A percentile compares a stretch with the other conserved stretches of the same genome.
These are phyloP conservation scores for Agrilus mali DNA, from an alignment of 2,888 invertebrate genomes.

Conservation along the genomic window DNA sequence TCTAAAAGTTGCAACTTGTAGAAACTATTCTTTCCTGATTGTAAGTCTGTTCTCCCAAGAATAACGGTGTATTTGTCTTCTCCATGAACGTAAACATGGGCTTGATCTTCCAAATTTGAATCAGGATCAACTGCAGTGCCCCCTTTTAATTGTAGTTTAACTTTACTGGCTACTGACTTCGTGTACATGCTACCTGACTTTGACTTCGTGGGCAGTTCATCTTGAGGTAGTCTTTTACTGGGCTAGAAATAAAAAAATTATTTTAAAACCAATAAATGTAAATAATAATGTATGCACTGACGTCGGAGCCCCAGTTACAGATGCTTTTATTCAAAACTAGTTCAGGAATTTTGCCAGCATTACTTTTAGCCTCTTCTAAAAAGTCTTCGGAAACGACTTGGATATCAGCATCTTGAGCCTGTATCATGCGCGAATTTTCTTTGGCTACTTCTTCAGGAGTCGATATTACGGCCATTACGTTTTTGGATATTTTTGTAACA, in stretches of 20 bases:
- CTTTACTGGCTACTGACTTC: constrained; percentile 42
- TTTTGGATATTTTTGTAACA: constrained; percentile 46
- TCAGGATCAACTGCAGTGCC: constrained; percentile 92
- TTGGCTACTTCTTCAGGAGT: constrained; percentile 54
- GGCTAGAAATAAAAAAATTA: constrained; percentile 35
- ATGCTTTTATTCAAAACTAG: constrained; percentile 61
- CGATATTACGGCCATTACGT: constrained; percentile 65
- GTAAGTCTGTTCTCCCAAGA: constrained; percentile 75
- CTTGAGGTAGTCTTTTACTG: constrained; percentile 24
- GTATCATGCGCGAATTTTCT: constrained; percentile 48
- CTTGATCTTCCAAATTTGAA: constrained; percentile 60
- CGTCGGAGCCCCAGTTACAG: constrained; percentile 75
- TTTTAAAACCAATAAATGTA: not conserved
- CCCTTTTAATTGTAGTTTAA: constrained; percentile 59
- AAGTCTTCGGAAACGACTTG: constrained; percentile 73
- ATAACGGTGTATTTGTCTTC: constrained; percentile 62
- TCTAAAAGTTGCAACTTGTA: constrained; percentile 90
- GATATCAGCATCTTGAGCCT: constrained; percentile 54
- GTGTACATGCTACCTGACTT: constrained; percentile 31
- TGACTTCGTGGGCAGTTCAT: constrained; percentile 23
- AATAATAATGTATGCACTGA: constrained; percentile 21
- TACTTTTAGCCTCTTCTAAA: constrained; percentile 50
- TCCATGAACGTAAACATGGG: constrained; percentile 60
- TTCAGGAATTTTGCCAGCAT: constrained; percentile 48
- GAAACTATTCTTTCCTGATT: constrained; percentile 79